Evolutionary conservation across 1,140 invertebrate species (phyloP).

Genomic region (Lordiphosa clarofinis): DNA sequence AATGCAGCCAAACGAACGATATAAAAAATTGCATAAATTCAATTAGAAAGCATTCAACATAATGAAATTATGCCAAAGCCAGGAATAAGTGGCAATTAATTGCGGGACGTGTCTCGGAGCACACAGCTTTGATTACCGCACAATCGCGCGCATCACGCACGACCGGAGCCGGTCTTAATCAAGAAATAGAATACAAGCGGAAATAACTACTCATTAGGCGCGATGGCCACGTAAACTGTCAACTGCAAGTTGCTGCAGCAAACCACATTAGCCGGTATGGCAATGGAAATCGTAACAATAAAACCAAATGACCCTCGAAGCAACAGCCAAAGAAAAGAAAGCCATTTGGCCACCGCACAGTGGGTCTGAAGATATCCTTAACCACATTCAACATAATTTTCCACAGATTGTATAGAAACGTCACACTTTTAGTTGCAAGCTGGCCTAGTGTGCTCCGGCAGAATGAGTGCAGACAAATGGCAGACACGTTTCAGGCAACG

Average conservation of each 20-base stretch:
- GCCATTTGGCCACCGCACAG: conserved; percentile 55
- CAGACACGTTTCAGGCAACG: conserved; percentile 57
- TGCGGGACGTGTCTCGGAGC: conserved; percentile 46
- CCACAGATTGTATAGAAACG: too few species aligned
- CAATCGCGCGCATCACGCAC: conserved; percentile 45
- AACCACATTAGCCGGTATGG: conserved; percentile 39
- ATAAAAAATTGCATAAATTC: conserved; percentile 59
- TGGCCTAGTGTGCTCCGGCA: conserved; percentile 3
- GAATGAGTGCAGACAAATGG: conserved; percentile 72
- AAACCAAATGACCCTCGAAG: conserved; percentile 69
- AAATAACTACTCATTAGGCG: conserved; percentile 77
- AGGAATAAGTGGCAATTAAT: conserved; percentile 60
- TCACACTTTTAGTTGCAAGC: too few species aligned
- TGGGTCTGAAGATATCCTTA: too few species aligned
- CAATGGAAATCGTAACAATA: conserved; percentile 78
- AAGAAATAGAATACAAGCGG: conserved; percentile 62
- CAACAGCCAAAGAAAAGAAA: conserved; percentile 73
- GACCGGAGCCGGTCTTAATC: conserved; percentile 59
- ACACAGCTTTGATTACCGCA: conserved; percentile 37
- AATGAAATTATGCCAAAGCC: conserved; percentile 49
- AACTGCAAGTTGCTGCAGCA: conserved; percentile 58
- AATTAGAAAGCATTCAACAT: conserved; percentile 55
- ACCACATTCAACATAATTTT: too few species aligned
- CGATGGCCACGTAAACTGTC: conserved; percentile 68
- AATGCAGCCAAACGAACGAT: conserved; percentile 16